A percentile compares a stretch with the other conserved stretches of the same genome.
These are phyloP conservation scores for Zoanthus sansibaricus DNA, from an alignment of 92 coral and sea anemone genomes.

Conservation along the genomic window DNA sequence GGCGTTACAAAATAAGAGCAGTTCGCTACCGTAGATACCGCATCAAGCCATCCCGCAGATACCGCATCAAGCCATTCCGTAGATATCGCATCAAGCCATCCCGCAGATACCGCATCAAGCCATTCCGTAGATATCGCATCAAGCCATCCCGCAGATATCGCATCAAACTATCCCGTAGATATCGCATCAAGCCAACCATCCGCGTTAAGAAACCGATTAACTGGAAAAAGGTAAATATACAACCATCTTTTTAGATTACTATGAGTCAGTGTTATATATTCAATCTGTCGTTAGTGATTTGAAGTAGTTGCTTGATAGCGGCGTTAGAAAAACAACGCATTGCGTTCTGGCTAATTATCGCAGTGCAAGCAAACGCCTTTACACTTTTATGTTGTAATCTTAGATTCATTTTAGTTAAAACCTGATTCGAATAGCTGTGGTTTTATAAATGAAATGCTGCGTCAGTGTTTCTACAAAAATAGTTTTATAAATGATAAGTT, in stretches of 20 bases:
- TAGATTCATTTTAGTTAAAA: no score
- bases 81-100: neutral
- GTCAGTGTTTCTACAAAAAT: no score
- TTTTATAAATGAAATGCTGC: no score
- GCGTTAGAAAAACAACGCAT: no score
- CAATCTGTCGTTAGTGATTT: no score
- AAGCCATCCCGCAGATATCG: slow-evolving; percentile 5
- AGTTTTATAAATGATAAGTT: no score
- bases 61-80: neutral
- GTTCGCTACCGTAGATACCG: slow-evolving; percentile 28
- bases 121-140: neutral
- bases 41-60: slow-evolving; percentile 9
- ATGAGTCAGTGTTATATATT: neutral
- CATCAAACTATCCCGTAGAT: neutral
- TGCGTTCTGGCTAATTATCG: no score
- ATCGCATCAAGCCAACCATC: neutral
- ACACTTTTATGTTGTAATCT: neutral
- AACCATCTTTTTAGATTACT: neutral
- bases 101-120: neutral
- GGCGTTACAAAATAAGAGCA: slow-evolving; percentile 17
- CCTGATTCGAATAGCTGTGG: no score
- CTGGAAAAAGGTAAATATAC: slow-evolving; percentile 27
- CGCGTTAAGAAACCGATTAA: neutral
- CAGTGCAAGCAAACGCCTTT: neutral
- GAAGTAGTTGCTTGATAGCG: no score